Base-by-base conservation (phyloP, 2,113 vertebrate genomes). In the Podarcis raffonei region DNA sequence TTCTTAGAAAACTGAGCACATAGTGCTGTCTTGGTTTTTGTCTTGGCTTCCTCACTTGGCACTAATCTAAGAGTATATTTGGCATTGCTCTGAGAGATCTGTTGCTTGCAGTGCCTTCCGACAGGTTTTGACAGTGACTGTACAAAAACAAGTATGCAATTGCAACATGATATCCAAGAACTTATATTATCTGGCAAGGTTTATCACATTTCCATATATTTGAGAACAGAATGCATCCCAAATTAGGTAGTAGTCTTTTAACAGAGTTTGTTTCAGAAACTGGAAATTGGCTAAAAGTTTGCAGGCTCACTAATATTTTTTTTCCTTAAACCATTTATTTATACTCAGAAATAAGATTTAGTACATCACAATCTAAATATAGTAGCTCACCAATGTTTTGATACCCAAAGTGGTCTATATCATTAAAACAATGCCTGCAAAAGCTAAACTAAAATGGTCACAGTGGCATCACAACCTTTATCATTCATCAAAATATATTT, bases 201-300 rank as follows among this genome's bases (percentile, higher is more conserved):
- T 32, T 65, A 22, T 37, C 11, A 48, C 20, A 62, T 5, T 81
- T 22, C 57, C 30, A 62, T 6, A 62, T 65, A 35, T 62, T 35
- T 65, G 62, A 81, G 7, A 20, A 23, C 32, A 81, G 59, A n/a
- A 68, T 83, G 13, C 35, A 30, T 7, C 32, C 18, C 13, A 81
- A 59, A 32, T 59, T 62, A 3, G 1, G 4, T 86, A 1, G 0
- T 9, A 0, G 37, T 37, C 37, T 85, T 32, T 1, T 0, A 32
- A 83, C 25, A 69, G 5, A 48, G 23, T 39, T 83, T 69, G 25
- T 69, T 83, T 48, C 25, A n/a, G 27, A 84, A n/a, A 18, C 15
- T 39, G 6, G 39, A 30, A 68, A 42, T 68, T 18, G 13, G n/a
- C 71, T 9, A 84, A 71, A 53, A 71, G 39, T 48, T 83, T 83